Evolutionary conservation across 2,888 invertebrate genomes (phyloP), one percentile per base, ranked within the genome.

Genomic region (Leucophenga montana): DNA sequence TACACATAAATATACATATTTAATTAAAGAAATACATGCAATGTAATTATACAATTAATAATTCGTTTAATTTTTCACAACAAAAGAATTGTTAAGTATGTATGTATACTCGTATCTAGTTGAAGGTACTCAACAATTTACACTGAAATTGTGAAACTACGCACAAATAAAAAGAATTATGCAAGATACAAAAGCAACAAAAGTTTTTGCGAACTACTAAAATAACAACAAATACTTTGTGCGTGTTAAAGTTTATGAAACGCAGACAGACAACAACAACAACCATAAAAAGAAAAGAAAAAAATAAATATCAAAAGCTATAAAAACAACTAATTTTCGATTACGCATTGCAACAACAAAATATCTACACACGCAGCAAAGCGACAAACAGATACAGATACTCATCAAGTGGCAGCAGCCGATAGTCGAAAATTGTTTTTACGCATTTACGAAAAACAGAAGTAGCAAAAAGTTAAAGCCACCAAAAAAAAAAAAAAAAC

Each of bases 341-440:
- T 80, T 81, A 81, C 73, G 73, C 73, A 75, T 72, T 73, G 44
- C 68, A 73, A 68, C 68, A 67, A 48, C 44, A 67, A 71, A 65
- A 57, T 48, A 39, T 67, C 54, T 54, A 31, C 6, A 48, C n/a
- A 50, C n/a, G n/a, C n/a, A 18, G 1, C 4, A 8, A n/a, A 50
- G 16, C 18, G n/a, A 50, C 16, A 18, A 50, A 18, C 50, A n/a
- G n/a, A n/a, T n/a, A 50, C 50, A 5, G 50, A 50, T 50, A 18
- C 18, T 16, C 18, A 50, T 50, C 39, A 8, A 39, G 18, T 50
- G n/a, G 50, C 50, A 50, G n/a, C n/a, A n/a, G n/a, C n/a, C n/a
- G n/a, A 50, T 50, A 50, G 50, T 3, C 11, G 1, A 18, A 50
- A 50, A 50, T n/a, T 50, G 18, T 50, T 50, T 50, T 18, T 50